Percentiles rank a stretch among this genome's conserved stretches.
phyloP scores from a whole-genome alignment of 2,888 invertebrate genomes.

The Pimpla rufipes region DNA sequence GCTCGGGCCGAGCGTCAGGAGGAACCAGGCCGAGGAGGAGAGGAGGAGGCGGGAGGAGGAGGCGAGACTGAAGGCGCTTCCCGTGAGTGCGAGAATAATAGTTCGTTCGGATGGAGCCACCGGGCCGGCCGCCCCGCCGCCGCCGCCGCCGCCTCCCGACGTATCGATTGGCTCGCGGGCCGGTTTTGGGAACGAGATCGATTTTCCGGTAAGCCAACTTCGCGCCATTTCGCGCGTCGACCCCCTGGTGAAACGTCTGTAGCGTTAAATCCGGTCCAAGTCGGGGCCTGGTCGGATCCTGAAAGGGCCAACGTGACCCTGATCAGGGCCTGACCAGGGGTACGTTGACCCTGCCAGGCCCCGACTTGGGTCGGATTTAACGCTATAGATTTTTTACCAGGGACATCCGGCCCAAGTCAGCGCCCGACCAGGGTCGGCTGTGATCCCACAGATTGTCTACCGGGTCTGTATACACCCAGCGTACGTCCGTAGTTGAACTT shows the following conservation, averaged over 20 bases:
- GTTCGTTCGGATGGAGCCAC: conserved; percentile 63
- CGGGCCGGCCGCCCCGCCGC: conserved; percentile 28
- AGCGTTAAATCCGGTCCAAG: conserved; percentile 12
- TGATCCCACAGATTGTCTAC: too few relatives aligned
- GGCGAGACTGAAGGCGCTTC: conserved; percentile 76
- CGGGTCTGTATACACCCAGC: too few relatives aligned
- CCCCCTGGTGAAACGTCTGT: too few relatives aligned
- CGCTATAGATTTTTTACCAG: too few relatives aligned
- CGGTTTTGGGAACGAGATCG: conserved; percentile 72
- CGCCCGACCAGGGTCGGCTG: too few relatives aligned
- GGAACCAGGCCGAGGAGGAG: conserved; percentile 45
- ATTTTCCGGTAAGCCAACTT: conserved; percentile 76
- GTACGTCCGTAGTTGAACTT: too few relatives aligned
- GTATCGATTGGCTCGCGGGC: conserved; percentile 61
- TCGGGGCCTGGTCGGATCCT: too few relatives aligned
- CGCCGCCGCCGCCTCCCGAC: conserved; percentile 12
- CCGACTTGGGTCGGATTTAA: too few relatives aligned
- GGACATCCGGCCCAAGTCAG: too few relatives aligned
- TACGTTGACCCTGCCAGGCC: too few relatives aligned
- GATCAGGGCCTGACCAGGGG: too few relatives aligned
- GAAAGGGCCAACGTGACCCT: too few relatives aligned
- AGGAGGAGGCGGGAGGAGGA: conserved; percentile 71
- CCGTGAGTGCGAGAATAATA: conserved; percentile 80
- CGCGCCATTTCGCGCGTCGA: conserved; percentile 40
- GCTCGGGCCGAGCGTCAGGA: conserved; percentile 43